Conservation (phyloP, 2,113 vertebrate genomes). For the Paramormyrops kingsleyae region DNA sequence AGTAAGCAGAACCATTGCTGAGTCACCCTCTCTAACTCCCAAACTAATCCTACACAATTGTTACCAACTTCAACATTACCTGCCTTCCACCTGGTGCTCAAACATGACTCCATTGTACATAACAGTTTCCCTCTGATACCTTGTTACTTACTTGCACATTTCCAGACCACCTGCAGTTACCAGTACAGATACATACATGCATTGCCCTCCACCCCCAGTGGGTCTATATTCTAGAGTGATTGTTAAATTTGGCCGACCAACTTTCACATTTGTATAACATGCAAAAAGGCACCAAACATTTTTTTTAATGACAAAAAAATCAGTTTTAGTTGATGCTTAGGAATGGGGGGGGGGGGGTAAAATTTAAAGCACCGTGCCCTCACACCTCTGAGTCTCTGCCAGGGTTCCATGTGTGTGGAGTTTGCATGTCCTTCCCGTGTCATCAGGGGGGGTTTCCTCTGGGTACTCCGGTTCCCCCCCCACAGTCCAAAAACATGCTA, state of each 20-base stretch:
- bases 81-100: neutral
- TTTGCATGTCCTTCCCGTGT: too few species aligned
- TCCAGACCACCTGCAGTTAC: neutral
- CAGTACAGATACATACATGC: neutral
- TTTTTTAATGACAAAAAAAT: constrained; percentile 8
- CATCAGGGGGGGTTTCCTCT: too few species aligned
- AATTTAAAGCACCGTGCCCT: too few species aligned
- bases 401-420: too few species aligned
- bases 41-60: neutral
- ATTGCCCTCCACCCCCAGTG: neutral
- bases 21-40: neutral
- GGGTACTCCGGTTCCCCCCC: too few species aligned
- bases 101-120: neutral
- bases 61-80: neutral
- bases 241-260: neutral
- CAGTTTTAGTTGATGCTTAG: neutral
- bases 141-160: neutral
- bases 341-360: neutral
- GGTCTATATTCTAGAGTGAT: too few species aligned
- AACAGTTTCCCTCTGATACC: neutral
- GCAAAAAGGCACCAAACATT: neutral
- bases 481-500: too few species aligned
- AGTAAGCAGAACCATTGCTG: neutral
- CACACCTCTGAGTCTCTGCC: too few species aligned
- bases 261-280: neutral